Evolutionary conservation across 2,113 vertebrate genomes (phyloP).

Genomic region (Isurus oxyrinchus): DNA sequence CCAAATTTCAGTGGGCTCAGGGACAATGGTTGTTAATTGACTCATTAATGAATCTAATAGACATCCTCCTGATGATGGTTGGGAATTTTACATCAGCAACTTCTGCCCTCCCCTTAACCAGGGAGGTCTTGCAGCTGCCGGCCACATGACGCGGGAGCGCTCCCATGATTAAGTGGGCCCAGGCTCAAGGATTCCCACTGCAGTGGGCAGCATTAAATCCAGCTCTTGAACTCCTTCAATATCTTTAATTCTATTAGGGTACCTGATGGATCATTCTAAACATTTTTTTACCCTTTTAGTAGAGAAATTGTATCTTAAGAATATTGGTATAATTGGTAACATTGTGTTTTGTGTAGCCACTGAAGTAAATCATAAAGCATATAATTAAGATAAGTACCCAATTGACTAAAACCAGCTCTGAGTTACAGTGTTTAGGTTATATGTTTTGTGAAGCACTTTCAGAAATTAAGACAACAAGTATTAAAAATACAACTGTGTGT

Average conservation of each 20-base stretch:
- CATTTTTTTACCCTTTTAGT: background rate
- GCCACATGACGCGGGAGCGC: no score
- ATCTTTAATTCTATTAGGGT: background rate
- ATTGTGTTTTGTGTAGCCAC: background rate
- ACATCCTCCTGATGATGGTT: no score
- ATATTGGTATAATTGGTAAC: background rate
- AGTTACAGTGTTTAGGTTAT: background rate
- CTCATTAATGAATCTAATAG: no score
- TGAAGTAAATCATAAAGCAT: conserved; percentile 13
- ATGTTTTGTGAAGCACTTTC: background rate
- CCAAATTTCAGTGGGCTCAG: no score
- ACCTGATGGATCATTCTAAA: background rate
- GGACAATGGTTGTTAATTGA: no score
- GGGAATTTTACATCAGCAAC: no score
- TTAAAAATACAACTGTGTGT: background rate
- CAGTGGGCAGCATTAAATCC: no score
- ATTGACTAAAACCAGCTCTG: background rate
- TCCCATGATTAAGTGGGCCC: no score
- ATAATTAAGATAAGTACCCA: conserved; percentile 11
- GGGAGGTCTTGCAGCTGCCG: no score
- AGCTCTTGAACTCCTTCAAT: background rate
- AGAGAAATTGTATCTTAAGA: background rate
- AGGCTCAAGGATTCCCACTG: no score
- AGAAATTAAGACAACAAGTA: background rate
- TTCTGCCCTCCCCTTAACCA: no score